A percentile compares a stretch with the other conserved stretches of the same genome.
Evolutionary conservation across 2,888 invertebrate genomes (phyloP).

Genomic region (Ariolimax columbianus): DNA sequence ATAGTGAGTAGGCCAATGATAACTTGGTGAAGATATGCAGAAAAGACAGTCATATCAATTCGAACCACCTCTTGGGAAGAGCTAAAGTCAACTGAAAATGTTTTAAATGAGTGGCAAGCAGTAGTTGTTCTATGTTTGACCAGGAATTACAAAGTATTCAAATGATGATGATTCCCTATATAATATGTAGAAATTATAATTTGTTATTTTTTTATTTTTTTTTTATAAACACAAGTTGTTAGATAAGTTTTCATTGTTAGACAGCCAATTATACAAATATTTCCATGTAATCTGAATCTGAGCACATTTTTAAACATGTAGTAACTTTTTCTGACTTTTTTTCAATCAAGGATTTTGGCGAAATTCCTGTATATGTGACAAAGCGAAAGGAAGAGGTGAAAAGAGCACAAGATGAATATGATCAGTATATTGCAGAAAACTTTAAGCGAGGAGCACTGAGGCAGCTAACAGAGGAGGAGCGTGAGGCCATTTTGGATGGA

Average conservation of each 20-base stretch:
- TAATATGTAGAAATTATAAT: too few species aligned
- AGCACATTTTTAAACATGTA: background rate
- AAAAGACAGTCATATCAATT: too few species aligned
- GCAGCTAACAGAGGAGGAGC: slow-evolving; percentile 70
- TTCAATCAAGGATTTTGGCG: slow-evolving; percentile 82
- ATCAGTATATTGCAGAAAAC: slow-evolving; percentile 76
- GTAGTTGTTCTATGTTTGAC: too few species aligned
- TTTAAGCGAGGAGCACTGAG: slow-evolving; percentile 77
- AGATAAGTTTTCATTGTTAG: background rate
- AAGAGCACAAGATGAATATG: slow-evolving; percentile 77
- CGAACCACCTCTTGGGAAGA: too few species aligned
- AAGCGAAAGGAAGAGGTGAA: slow-evolving; percentile 79
- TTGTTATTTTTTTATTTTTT: too few species aligned
- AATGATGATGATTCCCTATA: too few species aligned
- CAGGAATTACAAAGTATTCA: too few species aligned
- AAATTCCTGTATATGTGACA: slow-evolving; percentile 84
- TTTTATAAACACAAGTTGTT: too few species aligned
- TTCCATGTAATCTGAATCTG: background rate
- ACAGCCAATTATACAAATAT: background rate
- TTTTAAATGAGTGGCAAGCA: too few species aligned
- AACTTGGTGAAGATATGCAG: too few species aligned
- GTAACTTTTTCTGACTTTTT: background rate
- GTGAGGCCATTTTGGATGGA: slow-evolving; percentile 73
- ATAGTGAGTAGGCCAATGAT: too few species aligned
- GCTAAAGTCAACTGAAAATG: too few species aligned